These are phyloP conservation scores for Drosophila sp. DNA, from an alignment of 1,140 invertebrate species.

Conservation along the genomic window DNA sequence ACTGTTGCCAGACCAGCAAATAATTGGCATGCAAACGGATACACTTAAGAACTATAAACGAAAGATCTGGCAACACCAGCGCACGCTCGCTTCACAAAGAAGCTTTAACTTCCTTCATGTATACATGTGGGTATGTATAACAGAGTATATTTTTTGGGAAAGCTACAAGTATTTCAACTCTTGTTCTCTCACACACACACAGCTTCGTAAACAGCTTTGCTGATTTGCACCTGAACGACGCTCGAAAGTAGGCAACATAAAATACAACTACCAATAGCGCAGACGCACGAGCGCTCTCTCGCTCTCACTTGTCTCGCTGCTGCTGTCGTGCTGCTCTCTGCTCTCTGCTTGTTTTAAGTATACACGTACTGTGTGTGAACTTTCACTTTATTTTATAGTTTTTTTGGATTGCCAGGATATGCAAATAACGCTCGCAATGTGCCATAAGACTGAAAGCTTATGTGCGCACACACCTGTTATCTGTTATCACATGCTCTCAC, in stretches of 20 bases:
- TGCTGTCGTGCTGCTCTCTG: not conserved
- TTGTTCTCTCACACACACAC: constrained; percentile 28
- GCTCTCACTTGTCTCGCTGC: not conserved
- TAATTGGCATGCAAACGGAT: not conserved
- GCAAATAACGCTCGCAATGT: constrained; percentile 48
- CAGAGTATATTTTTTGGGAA: constrained; percentile 55
- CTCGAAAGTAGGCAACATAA: constrained; percentile 70
- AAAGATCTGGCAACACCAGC: constrained; percentile 62
- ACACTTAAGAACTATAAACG: not conserved
- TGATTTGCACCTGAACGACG: constrained; percentile 21
- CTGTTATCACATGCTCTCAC: constrained; percentile 52
- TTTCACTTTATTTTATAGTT: constrained; percentile 56
- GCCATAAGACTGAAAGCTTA: constrained; percentile 62
- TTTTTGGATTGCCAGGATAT: constrained; percentile 46
- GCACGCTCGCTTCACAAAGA: not conserved
- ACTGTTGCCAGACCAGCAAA: constrained; percentile 25
- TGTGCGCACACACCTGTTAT: constrained; percentile 68
- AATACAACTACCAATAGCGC: constrained; percentile 64
- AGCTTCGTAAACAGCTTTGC: not conserved
- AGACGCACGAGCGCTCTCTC: constrained; percentile 56
- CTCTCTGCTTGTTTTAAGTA: constrained; percentile 1
- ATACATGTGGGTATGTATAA: constrained; percentile 63
- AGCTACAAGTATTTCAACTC: constrained; percentile 62
- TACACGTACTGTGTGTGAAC: constrained; percentile 30
- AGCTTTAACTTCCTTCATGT: constrained; percentile 40